phyloP scores from a whole-genome alignment of 2,113 vertebrate species.

The Tonatia bakeri region DNA sequence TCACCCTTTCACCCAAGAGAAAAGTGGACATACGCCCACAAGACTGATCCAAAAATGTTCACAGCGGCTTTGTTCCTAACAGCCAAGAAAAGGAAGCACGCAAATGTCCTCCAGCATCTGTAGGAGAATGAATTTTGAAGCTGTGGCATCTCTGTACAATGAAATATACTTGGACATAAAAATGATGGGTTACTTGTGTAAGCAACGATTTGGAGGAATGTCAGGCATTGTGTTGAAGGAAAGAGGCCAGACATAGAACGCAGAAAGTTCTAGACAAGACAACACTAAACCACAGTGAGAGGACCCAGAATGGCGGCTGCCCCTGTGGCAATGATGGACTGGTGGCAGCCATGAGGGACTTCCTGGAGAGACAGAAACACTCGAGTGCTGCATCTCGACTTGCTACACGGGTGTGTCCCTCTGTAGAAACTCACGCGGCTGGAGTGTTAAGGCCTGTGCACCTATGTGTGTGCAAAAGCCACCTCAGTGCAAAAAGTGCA shows the following conservation, averaged over 20 bases:
- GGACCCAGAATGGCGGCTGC: neutral
- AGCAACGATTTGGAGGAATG: neutral
- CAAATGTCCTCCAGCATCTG: neutral
- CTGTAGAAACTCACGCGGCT: neutral
- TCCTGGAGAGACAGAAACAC: neutral
- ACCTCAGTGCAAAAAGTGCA: neutral
- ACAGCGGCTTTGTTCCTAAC: neutral
- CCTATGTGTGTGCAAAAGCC: neutral
- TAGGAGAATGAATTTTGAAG: neutral
- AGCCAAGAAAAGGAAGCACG: neutral
- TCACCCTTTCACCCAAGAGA: neutral
- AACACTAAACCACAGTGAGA: neutral
- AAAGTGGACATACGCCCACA: neutral
- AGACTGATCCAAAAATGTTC: neutral
- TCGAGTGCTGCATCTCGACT: fast-evolving
- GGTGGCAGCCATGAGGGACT: too few relatives aligned
- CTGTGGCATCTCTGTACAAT: neutral
- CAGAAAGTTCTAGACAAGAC: neutral
- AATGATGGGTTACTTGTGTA: fast-evolving
- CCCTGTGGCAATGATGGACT: too few relatives aligned
- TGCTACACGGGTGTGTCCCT: neutral
- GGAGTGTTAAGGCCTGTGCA: neutral
- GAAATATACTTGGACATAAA: neutral
- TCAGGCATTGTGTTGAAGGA: neutral
- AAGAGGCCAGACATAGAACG: neutral